Base-by-base conservation (phyloP, 2,113 vertebrate genomes). In the Anser cygnoides region DNA sequence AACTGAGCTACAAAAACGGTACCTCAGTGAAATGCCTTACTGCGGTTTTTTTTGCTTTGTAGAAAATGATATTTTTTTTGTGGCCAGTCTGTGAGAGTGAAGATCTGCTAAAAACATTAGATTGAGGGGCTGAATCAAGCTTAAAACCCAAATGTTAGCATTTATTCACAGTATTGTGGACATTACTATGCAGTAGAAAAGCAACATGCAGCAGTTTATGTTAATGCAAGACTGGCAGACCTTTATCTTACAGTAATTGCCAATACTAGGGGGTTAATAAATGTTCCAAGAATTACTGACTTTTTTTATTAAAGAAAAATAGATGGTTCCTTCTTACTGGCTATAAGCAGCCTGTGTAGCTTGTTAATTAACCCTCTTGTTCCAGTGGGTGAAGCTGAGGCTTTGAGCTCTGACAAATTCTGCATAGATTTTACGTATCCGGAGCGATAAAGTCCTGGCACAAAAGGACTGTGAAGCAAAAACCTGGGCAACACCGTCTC, bases 171-270 rank as follows among this genome's bases (percentile, higher is more conserved):
- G 89, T 77, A 78, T 85, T 52, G 46, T 81, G 84, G 91, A 71
- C 87, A 75, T 97, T 90, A 86, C 75, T 70, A 17, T 86, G 92
- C 97, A 77, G 71, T 82, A 75, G 95, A 94, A 97, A 97, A 96
- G 81, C 96, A 93, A 92, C 62, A 44, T 75, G 63, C 80, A 94
- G 97, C 93, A 93, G 55, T 95, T 97, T 96, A 95, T 90, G 91
- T 96, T 97, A 97, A 97, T 97, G 84, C 75, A 97, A 96, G 96
- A 89, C 84, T 92, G 93, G 90, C 97, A 97, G 96, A 97, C 92
- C 95, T 96, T 97, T 89, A 73, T 97, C 94, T 96, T 95, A 70
- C 83, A 82, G 93, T 97, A 97, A 91, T 98, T 97, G 97, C 91
- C 92, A 95, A 7, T 96, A 91, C 87, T 94, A 73, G 73, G 84